phyloP scores from a whole-genome alignment of 2,113 vertebrate species.

The Castor canadensis region DNA sequence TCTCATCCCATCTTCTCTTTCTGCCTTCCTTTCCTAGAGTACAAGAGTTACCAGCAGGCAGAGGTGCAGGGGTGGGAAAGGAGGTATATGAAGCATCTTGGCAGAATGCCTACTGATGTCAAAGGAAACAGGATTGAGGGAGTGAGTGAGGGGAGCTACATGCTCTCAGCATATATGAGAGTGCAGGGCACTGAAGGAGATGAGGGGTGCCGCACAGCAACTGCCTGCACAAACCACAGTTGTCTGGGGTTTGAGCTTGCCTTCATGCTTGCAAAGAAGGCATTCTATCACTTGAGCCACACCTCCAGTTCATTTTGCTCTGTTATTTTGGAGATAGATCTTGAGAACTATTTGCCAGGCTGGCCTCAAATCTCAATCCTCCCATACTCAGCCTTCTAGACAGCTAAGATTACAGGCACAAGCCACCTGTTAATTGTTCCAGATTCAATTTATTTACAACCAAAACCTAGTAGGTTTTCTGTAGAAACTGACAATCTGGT shows the following conservation, averaged over 20 bases:
- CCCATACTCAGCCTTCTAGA: no score
- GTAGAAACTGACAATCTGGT: background rate
- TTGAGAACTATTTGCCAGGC: no score
- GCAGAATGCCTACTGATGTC: background rate
- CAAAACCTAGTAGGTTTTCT: background rate
- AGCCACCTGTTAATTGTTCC: background rate
- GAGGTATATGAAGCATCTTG: background rate
- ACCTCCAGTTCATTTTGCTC: no score
- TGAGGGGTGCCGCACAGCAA: background rate
- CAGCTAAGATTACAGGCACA: no score
- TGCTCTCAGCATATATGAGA: background rate
- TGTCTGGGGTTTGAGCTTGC: no score
- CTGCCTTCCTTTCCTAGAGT: background rate
- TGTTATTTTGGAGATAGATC: no score
- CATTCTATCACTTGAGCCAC: no score
- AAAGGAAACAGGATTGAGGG: background rate
- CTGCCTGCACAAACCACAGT: background rate
- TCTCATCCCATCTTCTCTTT: background rate
- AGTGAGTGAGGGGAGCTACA: background rate
- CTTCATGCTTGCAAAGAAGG: no score
- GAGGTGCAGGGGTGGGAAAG: background rate
- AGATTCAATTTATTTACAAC: background rate
- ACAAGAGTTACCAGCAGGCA: background rate
- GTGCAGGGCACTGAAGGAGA: no score
- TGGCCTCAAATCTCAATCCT: no score